These are phyloP conservation scores for Rhombomys opimus DNA, from an alignment of 2,113 vertebrate genomes.

Conservation along the genomic window DNA sequence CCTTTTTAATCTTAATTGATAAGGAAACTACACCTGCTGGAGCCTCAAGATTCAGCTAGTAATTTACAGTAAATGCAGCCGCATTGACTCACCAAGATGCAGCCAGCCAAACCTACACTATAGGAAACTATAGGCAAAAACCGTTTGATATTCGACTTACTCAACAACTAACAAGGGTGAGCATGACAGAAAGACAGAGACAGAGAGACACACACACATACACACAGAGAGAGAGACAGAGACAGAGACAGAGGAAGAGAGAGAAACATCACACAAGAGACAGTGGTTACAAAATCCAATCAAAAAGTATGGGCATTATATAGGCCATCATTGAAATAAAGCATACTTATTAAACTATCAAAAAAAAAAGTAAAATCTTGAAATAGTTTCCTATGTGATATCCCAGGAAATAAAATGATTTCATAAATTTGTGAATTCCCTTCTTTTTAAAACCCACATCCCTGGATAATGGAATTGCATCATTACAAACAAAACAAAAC, in stretches of 20 bases:
- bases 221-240: background rate
- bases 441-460: conserved; percentile 53
- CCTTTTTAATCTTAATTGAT: background rate
- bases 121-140: background rate
- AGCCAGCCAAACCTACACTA: background rate
- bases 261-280: background rate
- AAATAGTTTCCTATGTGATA: background rate
- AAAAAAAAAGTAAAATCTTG: background rate
- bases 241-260: background rate
- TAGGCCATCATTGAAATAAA: background rate
- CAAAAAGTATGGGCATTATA: background rate
- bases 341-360: background rate
- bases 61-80: background rate
- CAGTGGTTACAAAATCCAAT: background rate
- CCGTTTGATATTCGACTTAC: background rate
- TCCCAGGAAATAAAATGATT: conserved; percentile 42
- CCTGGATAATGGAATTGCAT: background rate
- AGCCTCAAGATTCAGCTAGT: background rate
- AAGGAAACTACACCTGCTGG: background rate
- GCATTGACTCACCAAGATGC: background rate
- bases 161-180: background rate
- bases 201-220: background rate
- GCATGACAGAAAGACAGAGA: background rate
- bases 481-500: background rate
- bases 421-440: conserved; percentile 41